Conservation (phyloP, 2,888 invertebrate species). For the Pristionchus exspectatus region DNA sequence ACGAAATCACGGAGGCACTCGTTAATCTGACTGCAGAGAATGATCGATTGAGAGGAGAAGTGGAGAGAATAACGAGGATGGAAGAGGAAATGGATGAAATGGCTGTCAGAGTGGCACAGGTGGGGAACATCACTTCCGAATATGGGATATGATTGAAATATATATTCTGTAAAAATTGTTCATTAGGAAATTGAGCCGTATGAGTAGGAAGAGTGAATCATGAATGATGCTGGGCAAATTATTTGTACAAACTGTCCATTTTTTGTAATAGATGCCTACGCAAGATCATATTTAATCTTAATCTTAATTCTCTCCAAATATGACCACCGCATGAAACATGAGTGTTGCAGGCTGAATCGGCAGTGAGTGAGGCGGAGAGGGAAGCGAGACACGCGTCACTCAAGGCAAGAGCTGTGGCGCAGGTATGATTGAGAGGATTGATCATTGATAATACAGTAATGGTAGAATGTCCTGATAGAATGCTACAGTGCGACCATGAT, state of each 20-base stretch:
- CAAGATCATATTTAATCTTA: not conserved
- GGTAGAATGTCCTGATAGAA: too few species aligned
- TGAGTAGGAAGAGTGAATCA: not conserved
- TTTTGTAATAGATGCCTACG: too few species aligned
- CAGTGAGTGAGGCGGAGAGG: conserved; percentile 63
- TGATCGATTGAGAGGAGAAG: conserved; percentile 63
- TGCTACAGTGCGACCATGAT: too few species aligned
- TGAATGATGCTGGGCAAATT: not conserved
- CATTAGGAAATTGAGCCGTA: not conserved
- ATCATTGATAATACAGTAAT: not conserved
- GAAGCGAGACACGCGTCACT: conserved; percentile 70
- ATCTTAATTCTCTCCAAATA: not conserved
- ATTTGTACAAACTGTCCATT: not conserved
- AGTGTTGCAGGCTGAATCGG: conserved; percentile 65
- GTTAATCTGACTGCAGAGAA: conserved; percentile 65
- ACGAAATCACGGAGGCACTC: conserved; percentile 58
- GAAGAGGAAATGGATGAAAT: conserved; percentile 28
- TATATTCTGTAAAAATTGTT: not conserved
- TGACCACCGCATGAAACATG: not conserved
- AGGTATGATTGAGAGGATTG: conserved; percentile 1
- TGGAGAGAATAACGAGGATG: conserved; percentile 50
- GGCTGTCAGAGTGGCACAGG: conserved; percentile 52
- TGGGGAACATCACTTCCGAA: not conserved
- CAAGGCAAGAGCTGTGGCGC: conserved; percentile 68
- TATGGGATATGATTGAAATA: too few species aligned